A percentile compares a stretch with the other conserved stretches of the same genome.
Conservation (phyloP, 2,888 invertebrate genomes). For the Pseudococcus viburni region DNA sequence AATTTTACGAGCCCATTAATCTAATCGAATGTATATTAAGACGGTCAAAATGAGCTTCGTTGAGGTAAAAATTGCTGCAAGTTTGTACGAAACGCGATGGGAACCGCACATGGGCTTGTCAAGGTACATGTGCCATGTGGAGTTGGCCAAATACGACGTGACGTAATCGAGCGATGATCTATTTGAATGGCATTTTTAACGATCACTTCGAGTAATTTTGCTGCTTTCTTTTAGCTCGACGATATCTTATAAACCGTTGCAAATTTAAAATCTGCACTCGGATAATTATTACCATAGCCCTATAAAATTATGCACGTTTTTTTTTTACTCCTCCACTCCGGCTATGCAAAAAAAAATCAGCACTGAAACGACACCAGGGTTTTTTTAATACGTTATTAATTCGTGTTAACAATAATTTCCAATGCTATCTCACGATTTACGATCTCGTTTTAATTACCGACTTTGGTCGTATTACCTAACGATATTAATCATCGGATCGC, state of each 20-base stretch:
- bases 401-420: slow-evolving; percentile 27
- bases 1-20: slow-evolving; percentile 54
- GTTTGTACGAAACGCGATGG: not conserved
- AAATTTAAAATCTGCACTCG: not conserved
- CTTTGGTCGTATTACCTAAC: not conserved
- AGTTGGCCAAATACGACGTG: not conserved
- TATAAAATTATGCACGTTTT: slow-evolving; percentile 17
- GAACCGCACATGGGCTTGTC: slow-evolving; percentile 8
- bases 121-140: not conserved
- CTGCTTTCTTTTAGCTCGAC: slow-evolving; percentile 4
- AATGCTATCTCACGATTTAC: slow-evolving; percentile 27
- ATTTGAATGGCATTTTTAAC: slow-evolving; percentile 38
- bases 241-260: not conserved
- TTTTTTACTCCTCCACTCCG: not conserved
- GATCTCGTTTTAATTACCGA: slow-evolving; percentile 6
- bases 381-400: slow-evolving; percentile 14
- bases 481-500: not conserved
- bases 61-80: not conserved
- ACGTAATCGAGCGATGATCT: slow-evolving; percentile 20
- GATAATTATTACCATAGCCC: slow-evolving; percentile 6
- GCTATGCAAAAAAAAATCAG: not conserved
- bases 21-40: slow-evolving; percentile 46
- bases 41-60: not conserved
- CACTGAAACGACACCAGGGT: not conserved
- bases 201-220: slow-evolving; percentile 14